Evolutionary conservation across 2,888 invertebrate genomes (phyloP), one percentile per base, ranked within the genome.

Genomic region (Limnephilus lunatus): DNA sequence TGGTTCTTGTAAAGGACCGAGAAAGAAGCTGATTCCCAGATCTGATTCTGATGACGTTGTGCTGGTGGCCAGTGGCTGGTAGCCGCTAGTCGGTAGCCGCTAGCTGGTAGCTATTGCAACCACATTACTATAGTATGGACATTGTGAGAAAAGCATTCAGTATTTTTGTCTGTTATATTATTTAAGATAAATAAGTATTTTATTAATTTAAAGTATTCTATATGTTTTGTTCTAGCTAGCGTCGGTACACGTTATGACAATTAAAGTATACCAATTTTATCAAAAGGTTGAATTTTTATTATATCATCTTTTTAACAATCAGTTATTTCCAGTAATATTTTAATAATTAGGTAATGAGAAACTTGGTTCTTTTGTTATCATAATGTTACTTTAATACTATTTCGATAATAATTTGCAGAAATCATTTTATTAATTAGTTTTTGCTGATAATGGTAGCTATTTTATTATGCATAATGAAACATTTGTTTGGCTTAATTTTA

Each of bases 111-210:
- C 86, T 44, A 53, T 31, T 81, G 88, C 85, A 85, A 81, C n/a
- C 83, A 91, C 25, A 68, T 81, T 86, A 90, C 85, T 68, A 68
- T 68, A 68, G 92, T 88, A 68, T 68, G 25, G 80, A 53, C 92
- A 91, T 81, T 91, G 81, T 92, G 89, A 92, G 91, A 92, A 83
- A 91, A 93, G 86, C 86, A 89, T 92, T 92, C 92, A 92, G 92
- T 93, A 93, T 92, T 93, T 93, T 93, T 91, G 88, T 93, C 91
- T 93, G 93, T 93, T 92, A 92, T 92, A 92, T 92, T 92, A 91
- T 89, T 92, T 93, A 92, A 93, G 91, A 90, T 91, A 80, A 88
- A 88, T 88, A 80, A 88, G 88, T 68, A 68, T 68, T 68, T 68
- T 68, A 68, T 68, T 68, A 68, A 68, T 68, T 68, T 68, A 68